Conservation (phyloP, 2,888 invertebrate species). For the Diplazon laetatorius region DNA sequence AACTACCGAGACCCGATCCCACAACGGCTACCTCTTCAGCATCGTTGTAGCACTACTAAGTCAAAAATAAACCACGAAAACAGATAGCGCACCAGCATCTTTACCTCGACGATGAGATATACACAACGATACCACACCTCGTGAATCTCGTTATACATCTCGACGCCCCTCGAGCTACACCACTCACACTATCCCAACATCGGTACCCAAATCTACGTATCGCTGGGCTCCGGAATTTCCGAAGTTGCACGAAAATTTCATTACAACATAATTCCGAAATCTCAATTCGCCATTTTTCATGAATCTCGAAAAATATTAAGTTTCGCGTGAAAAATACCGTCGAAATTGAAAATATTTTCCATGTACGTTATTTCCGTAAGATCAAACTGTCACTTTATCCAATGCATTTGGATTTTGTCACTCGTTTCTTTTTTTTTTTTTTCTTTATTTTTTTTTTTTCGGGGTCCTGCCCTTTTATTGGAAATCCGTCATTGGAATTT, state of each 20-base stretch:
- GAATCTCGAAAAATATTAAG: not conserved
- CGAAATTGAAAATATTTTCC: not conserved
- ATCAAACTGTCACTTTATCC: no score
- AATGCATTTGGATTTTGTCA: no score
- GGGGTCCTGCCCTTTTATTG: not conserved
- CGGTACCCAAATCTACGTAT: not conserved
- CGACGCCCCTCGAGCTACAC: constrained; percentile 11
- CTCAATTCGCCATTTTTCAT: not conserved
- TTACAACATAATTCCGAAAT: not conserved
- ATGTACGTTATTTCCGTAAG: not conserved
- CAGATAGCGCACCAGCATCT: constrained; percentile 18
- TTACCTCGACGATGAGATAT: constrained; percentile 20
- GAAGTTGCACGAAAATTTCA: not conserved
- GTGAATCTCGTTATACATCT: constrained; percentile 32
- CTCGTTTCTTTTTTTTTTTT: not conserved
- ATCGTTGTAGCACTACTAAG: constrained; percentile 28
- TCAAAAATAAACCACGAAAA: constrained; percentile 32
- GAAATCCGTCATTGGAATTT: not conserved
- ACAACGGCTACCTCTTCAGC: constrained; percentile 36
- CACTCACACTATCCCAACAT: constrained; percentile 13
- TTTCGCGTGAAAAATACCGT: not conserved
- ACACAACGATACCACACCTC: constrained; percentile 31
- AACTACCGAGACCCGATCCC: constrained; percentile 46
- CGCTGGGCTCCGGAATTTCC: not conserved
- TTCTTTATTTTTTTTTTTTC: not conserved